Base-by-base conservation (phyloP, 2,113 vertebrate genomes). In the Centropus unirufus region DNA sequence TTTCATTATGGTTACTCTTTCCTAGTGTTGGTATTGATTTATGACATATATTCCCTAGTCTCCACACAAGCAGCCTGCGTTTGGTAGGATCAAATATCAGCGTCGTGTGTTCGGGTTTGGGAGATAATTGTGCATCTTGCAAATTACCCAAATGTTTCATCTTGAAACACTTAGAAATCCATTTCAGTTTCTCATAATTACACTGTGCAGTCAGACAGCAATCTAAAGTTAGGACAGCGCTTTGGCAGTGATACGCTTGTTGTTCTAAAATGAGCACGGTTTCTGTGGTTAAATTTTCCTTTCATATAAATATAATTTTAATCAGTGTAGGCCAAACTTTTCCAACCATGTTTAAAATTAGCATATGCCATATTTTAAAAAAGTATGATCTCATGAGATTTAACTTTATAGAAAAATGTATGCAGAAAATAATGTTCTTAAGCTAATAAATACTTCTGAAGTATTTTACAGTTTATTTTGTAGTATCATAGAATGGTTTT, bases 151-250 rank as follows among this genome's bases (percentile, higher is more conserved):
- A 92, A 79, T 91, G 74, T 97, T 97, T 97, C 91, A 96, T 98
- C 95, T 97, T 97, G 96, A 97, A 98, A 96, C 86, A 59, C 93
- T 98, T 97, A 97, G 95, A 95, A 97, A 97, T 97, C 94, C 96
- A 91, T 97, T 98, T 96, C 94, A 96, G 90, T 96, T 97, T 97
- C 94, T 97, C 49, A 4, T 97, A 98, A 98, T 98, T 97, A 94
- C 24, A 96, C 91, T 94, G 89, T 97, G 94, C 75, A 95, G 89
- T 91, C 89, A 97, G 92, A 92, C 86, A 88, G 83, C 91, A 93
- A 55, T 98, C 94, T 98, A 97, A 98, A 96, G 86, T 96, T 96
- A 85, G 92, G 94, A 93, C 93, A 89, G 87, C 34, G 39, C 94
- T 96, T 97, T 98, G 96, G 97, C 97, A 97, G 73, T 78, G 93